A percentile compares a stretch with the other conserved stretches of the same genome.
phyloP scores from a whole-genome alignment of 2,888 invertebrate species.

The Acronicta alni region DNA sequence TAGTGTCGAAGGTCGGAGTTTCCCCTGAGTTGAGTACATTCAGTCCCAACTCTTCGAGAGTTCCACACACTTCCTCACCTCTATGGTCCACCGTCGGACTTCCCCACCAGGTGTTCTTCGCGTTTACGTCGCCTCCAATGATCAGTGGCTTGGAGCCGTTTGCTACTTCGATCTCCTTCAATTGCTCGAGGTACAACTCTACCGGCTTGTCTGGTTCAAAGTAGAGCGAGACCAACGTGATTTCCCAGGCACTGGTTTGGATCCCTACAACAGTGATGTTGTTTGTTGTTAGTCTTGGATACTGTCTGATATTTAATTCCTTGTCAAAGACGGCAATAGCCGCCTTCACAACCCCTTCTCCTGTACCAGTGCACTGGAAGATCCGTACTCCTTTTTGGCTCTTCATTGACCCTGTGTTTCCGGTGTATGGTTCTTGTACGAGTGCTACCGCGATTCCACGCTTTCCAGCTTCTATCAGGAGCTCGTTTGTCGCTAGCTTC shows the following conservation, averaged over 20 bases:
- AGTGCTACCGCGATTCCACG: no score
- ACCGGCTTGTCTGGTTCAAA: neutral
- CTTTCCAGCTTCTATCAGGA: no score
- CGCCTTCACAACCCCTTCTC: no score
- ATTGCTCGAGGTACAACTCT: neutral
- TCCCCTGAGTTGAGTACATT: constrained; percentile 1
- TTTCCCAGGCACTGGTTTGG: neutral
- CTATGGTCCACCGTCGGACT: neutral
- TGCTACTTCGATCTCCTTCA: neutral
- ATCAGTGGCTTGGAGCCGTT: neutral
- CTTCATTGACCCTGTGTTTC: no score
- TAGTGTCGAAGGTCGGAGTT: constrained; percentile 1
- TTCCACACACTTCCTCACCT: neutral
- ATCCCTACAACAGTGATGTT: constrained; percentile 24
- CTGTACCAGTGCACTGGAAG: no score
- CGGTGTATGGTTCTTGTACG: no score
- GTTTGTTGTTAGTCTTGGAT: constrained; percentile 24
- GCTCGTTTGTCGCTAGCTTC: no score
- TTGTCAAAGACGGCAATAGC: no score
- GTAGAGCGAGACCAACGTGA: neutral
- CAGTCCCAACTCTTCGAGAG: neutral
- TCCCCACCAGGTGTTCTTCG: neutral
- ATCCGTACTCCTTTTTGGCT: no score
- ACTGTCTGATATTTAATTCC: constrained; percentile 9
- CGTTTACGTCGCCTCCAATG: neutral